Evolutionary conservation across 2,113 vertebrate species (phyloP).

Genomic region (Lycaon pictus): DNA sequence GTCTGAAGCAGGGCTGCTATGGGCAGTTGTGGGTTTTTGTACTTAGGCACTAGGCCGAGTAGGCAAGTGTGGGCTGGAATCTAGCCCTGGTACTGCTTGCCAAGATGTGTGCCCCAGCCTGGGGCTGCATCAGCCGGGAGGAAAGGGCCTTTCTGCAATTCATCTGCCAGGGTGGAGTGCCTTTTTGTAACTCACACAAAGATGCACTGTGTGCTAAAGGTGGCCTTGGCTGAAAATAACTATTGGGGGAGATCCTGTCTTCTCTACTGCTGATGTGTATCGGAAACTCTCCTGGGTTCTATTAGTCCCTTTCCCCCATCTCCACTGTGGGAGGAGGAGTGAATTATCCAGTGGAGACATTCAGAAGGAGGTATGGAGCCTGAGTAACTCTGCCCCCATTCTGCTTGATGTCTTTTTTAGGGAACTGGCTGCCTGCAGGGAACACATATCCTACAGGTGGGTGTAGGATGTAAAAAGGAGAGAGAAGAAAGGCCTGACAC

Average conservation of each 20-base stretch:
- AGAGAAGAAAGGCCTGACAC: neutral
- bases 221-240: constrained; percentile 22
- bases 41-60: constrained; percentile 72
- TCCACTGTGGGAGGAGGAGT: neutral
- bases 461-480: too few relatives aligned
- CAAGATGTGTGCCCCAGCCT: constrained; percentile 64
- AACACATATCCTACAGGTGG: accelerated
- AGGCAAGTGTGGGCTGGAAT: constrained; percentile 79
- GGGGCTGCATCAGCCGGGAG: constrained; percentile 28
- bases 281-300: neutral
- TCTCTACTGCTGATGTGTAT: neutral
- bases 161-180: constrained; percentile 47
- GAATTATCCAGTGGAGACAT: neutral
- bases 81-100: constrained; percentile 50
- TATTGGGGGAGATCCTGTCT: neutral
- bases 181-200: constrained; percentile 58
- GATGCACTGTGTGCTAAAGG: constrained; percentile 7
- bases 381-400: neutral
- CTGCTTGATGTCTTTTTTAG: neutral
- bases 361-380: neutral
- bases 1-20: constrained; percentile 51
- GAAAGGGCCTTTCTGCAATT: constrained; percentile 51
- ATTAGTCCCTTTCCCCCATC: neutral
- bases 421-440: neutral
- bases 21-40: constrained; percentile 74